Evolutionary conservation across 2,888 invertebrate genomes (phyloP).

Genomic region (Dinocampus coccinellae): DNA sequence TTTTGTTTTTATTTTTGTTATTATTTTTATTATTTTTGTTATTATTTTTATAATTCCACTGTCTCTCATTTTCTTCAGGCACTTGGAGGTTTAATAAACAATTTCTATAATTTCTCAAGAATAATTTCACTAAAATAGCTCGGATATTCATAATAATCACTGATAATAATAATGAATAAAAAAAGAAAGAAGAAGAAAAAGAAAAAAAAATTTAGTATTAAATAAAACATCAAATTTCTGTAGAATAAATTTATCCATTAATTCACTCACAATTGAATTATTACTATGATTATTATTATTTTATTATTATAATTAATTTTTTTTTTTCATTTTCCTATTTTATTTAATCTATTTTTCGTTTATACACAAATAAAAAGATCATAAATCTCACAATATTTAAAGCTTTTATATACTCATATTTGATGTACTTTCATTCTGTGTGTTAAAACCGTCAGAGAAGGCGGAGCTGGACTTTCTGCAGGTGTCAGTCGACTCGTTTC

Average conservation of each 20-base stretch:
- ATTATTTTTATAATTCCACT: background rate
- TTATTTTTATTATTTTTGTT: background rate
- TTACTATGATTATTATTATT: too few relatives aligned
- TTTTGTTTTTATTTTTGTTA: background rate
- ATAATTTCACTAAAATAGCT: too few relatives aligned
- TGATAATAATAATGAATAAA: background rate
- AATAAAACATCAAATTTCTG: background rate
- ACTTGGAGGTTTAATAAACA: constrained; percentile 13
- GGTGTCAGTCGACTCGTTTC: constrained; percentile 35
- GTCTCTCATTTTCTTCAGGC: constrained; percentile 7
- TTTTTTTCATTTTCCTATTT: background rate
- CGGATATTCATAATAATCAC: background rate
- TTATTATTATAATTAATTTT: too few relatives aligned
- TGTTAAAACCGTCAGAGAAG: constrained; percentile 12
- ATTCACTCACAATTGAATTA: too few relatives aligned
- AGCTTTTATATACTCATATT: constrained; percentile 8
- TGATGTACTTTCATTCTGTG: constrained; percentile 34
- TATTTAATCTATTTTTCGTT: background rate
- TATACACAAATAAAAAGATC: background rate
- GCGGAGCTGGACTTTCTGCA: constrained; percentile 41
- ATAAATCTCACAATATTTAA: background rate
- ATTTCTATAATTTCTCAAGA: constrained; percentile 31
- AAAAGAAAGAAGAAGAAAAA: too few relatives aligned
- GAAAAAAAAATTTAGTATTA: background rate
- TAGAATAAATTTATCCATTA: background rate